phyloP scores from a whole-genome alignment of 2,797 vertebrate genomes.

The Dicrostonyx torquatus region DNA sequence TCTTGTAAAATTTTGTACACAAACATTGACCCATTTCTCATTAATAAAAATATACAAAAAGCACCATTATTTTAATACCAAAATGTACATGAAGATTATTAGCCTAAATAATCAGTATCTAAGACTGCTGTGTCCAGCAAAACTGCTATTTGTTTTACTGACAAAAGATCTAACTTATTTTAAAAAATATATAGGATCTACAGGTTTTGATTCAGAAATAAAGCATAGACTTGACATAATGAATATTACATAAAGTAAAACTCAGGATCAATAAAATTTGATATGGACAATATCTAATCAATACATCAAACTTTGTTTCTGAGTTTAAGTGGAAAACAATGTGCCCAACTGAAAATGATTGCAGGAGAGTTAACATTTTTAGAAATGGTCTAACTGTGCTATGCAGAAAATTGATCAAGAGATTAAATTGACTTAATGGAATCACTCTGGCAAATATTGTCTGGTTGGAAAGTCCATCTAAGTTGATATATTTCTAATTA shows the following conservation, averaged over 20 bases:
- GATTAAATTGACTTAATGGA: conserved; percentile 72
- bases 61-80: conserved; percentile 18
- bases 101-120: neutral
- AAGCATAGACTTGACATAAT: conserved; percentile 47
- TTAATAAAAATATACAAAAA: conserved; percentile 48
- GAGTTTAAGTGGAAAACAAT: conserved; percentile 62
- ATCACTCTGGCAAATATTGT: conserved; percentile 58
- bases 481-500: conserved; percentile 65
- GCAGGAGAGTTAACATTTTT: conserved; percentile 64
- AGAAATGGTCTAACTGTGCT: conserved; percentile 56
- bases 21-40: neutral
- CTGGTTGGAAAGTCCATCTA: conserved; percentile 36
- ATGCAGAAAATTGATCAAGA: conserved; percentile 56
- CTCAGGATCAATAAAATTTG: conserved; percentile 35
- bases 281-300: conserved; percentile 46
- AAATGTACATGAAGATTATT: conserved; percentile 7
- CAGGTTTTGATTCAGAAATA: neutral
- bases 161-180: conserved; percentile 10
- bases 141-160: neutral
- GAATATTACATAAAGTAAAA: conserved; percentile 31
- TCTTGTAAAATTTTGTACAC: neutral
- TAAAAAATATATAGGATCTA: neutral
- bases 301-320: conserved; percentile 62
- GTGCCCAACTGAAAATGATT: conserved; percentile 58
- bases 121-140: neutral